A percentile compares a stretch with the other conserved stretches of the same genome.
These are phyloP conservation scores for Gambelia wislizenii DNA, from an alignment of 2,797 vertebrate genomes.

Conservation along the genomic window DNA sequence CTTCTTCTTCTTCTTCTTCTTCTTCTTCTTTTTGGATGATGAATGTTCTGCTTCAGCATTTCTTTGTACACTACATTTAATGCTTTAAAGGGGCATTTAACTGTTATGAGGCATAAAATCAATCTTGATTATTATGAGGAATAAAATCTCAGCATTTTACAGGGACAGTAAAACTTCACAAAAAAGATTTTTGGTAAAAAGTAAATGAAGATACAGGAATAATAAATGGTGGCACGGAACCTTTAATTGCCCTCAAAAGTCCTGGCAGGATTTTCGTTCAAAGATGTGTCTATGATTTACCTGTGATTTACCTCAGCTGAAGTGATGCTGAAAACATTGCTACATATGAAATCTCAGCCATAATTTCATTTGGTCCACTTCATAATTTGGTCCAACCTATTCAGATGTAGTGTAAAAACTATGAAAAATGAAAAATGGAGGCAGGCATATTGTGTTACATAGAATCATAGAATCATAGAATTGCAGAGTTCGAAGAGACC, in stretches of 20 bases:
- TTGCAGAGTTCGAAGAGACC: too few relatives aligned
- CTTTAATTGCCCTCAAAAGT: constrained; percentile 60
- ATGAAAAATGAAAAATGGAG: not conserved
- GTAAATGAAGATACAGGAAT: constrained; percentile 59
- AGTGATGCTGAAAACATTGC: constrained; percentile 31
- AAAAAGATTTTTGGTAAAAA: constrained; percentile 32
- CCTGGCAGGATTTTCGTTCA: constrained; percentile 58
- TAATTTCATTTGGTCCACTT: not conserved
- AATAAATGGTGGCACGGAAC: constrained; percentile 54
- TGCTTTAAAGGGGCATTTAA: constrained; percentile 63
- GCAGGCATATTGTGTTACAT: too few relatives aligned
- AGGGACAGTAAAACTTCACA: constrained; percentile 48
- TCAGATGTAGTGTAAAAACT: not conserved
- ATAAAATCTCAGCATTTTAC: constrained; percentile 65
- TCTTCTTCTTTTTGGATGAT: not conserved
- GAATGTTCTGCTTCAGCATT: constrained; percentile 32
- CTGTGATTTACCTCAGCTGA: constrained; percentile 44
- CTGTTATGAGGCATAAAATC: constrained; percentile 66
- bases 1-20: too few relatives aligned
- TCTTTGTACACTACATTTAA: constrained; percentile 61
- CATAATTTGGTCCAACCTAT: not conserved
- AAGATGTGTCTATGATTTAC: constrained; percentile 60
- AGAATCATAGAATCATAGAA: too few relatives aligned
- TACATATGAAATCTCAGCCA: constrained; percentile 8
- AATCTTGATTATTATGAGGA: constrained; percentile 70